Conservation (phyloP, 92 coral and sea anemone genomes). For the Parazoanthus atlanticus region DNA sequence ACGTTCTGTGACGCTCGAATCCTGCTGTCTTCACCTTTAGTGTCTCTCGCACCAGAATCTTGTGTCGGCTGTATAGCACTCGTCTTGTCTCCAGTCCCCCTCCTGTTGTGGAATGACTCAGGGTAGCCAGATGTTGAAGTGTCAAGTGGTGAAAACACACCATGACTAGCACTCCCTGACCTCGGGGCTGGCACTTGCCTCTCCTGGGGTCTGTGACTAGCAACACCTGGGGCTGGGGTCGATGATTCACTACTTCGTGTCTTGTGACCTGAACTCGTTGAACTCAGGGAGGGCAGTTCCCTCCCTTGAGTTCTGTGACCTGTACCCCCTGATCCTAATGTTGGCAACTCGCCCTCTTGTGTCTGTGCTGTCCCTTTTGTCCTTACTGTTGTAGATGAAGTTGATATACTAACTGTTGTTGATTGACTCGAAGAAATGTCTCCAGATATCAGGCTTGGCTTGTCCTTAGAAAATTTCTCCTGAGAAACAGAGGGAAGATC, state of each 20-base stretch:
- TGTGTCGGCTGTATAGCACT: not conserved
- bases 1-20: not conserved
- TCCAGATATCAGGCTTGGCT: not conserved
- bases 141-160: constrained; percentile 31
- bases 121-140: constrained; percentile 82
- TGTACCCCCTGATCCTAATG: not conserved
- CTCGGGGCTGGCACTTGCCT: not conserved
- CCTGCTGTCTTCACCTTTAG: constrained; percentile 1
- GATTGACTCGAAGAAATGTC: not conserved
- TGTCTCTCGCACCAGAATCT: not conserved
- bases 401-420: constrained; percentile 18
- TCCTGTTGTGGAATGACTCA: constrained; percentile 69
- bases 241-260: not conserved
- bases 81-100: constrained; percentile 29
- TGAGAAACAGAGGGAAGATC: not conserved
- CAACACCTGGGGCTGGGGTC: not conserved
- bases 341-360: not conserved
- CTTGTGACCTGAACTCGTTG: constrained; percentile 1
- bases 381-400: constrained; percentile 1
- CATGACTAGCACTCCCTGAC: constrained; percentile 30
- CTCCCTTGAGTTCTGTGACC: constrained; percentile 18
- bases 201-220: not conserved
- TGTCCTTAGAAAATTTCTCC: constrained; percentile 9
- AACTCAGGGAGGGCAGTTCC: not conserved
- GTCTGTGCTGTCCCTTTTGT: not conserved